Conservation (phyloP, 2,797 vertebrate species). For the Periophthalmus magnuspinnatus region DNA sequence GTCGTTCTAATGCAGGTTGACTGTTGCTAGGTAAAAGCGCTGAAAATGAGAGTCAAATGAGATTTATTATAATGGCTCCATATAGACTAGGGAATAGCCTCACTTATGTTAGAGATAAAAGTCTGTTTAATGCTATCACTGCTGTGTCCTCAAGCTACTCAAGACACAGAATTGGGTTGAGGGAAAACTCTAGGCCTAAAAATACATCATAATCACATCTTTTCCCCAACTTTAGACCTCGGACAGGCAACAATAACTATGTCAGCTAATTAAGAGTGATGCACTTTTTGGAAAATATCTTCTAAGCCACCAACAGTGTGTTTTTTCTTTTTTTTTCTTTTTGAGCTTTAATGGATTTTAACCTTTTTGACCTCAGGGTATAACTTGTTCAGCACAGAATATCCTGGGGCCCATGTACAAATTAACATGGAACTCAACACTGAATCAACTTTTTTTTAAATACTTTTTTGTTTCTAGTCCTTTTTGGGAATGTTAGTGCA, state of each 20-base stretch:
- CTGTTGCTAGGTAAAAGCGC: constrained; percentile 66
- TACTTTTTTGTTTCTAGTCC: too few species aligned
- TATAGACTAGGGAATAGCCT: constrained; percentile 31
- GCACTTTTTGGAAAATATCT: neutral
- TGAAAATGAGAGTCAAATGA: constrained; percentile 64
- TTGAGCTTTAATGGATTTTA: neutral
- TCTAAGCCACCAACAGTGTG: neutral
- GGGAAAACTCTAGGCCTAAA: neutral
- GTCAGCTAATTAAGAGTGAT: neutral
- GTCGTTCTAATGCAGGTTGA: constrained; percentile 41
- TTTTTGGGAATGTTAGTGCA: too few species aligned
- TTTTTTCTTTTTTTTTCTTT: too few species aligned
- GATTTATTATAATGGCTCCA: constrained; percentile 64
- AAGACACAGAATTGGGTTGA: neutral
- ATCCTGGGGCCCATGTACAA: neutral
- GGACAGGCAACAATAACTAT: neutral
- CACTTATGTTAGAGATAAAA: constrained; percentile 50
- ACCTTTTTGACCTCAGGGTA: neutral
- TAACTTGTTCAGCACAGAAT: neutral
- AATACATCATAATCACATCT: too few species aligned
- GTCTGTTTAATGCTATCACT: constrained; percentile 41
- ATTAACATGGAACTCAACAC: too few species aligned
- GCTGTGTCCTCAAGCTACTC: neutral
- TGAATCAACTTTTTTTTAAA: too few species aligned
- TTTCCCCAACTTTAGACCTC: neutral